phyloP scores from a whole-genome alignment of 2,888 invertebrate species.

The Rhingia campestris region DNA sequence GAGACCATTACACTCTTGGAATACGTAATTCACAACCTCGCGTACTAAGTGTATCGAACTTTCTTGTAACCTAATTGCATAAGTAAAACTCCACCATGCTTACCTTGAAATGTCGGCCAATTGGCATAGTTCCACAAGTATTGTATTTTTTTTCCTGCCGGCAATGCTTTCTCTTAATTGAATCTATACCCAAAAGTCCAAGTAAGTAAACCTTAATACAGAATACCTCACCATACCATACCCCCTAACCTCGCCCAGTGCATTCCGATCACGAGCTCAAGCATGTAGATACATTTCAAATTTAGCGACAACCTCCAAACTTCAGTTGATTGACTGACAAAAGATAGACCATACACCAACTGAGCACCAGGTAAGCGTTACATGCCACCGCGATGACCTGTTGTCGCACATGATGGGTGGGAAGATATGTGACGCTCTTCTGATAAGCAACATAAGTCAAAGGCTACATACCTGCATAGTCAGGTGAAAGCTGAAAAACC shows the following conservation, averaged over 20 bases:
- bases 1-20: conserved; percentile 36
- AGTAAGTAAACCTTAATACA: conserved; percentile 37
- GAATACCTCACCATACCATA: not conserved
- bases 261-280: conserved; percentile 59
- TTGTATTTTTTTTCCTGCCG: not conserved
- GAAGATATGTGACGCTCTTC: conserved; percentile 17
- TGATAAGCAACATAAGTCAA: conserved; percentile 46
- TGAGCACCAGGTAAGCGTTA: conserved; percentile 8
- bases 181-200: conserved; percentile 50
- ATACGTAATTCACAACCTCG: conserved; percentile 24
- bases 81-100: conserved; percentile 40
- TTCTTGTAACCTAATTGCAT: conserved; percentile 67
- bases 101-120: conserved; percentile 63
- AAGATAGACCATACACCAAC: not conserved
- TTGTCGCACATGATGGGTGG: conserved; percentile 10
- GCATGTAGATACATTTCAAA: conserved; percentile 32
- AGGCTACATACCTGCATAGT: conserved; percentile 35
- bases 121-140: conserved; percentile 47
- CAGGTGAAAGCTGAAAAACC: conserved; percentile 53
- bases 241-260: conserved; percentile 42
- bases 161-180: conserved; percentile 57
- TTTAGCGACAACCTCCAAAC: conserved; percentile 17
- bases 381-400: conserved; percentile 19
- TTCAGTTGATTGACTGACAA: conserved; percentile 18
- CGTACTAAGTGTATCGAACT: conserved; percentile 66